Evolutionary conservation across 2,888 invertebrate species (phyloP).

Genomic region (Osmoderma eremita): DNA sequence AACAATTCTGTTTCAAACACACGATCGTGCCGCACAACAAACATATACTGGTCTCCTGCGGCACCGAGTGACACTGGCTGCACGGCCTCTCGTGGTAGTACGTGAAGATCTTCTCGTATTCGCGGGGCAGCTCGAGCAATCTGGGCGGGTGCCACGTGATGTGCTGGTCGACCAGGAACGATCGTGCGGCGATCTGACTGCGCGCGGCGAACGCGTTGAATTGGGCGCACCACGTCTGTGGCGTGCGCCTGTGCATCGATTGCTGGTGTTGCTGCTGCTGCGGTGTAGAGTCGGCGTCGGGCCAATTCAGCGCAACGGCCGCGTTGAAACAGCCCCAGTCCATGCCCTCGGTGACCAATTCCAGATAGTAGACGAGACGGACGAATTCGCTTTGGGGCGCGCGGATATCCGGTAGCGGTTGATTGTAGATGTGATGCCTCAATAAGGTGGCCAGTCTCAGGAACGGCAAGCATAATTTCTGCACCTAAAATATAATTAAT

Average conservation of each 20-base stretch:
- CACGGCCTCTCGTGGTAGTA: constrained; percentile 93
- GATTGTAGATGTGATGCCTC: constrained; percentile 78
- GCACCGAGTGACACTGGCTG: constrained; percentile 87
- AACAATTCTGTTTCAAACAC: constrained; percentile 89
- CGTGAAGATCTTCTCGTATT: constrained; percentile 93
- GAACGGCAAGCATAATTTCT: constrained; percentile 84
- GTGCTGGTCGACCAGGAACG: constrained; percentile 78
- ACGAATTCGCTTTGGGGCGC: constrained; percentile 79
- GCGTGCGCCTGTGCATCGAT: constrained; percentile 58
- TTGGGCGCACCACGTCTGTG: constrained; percentile 76
- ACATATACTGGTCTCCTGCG: constrained; percentile 91
- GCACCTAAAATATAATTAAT: constrained; percentile 67
- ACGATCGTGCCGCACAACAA: constrained; percentile 92
- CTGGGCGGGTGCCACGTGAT: constrained; percentile 83
- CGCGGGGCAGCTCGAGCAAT: constrained; percentile 84
- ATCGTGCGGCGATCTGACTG: constrained; percentile 71
- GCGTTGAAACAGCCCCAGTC: constrained; percentile 75
- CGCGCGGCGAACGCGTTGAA: constrained; percentile 68
- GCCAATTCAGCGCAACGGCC: constrained; percentile 72
- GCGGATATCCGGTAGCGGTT: constrained; percentile 75
- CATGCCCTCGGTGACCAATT: constrained; percentile 76
- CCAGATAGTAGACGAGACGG: constrained; percentile 79
- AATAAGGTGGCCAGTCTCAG: constrained; percentile 85
- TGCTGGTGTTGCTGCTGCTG: too few species aligned
- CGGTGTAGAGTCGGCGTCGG: constrained; percentile 50